Evolutionary conservation across 2,888 invertebrate genomes (phyloP).

Genomic region (Odontocerum albicorne): DNA sequence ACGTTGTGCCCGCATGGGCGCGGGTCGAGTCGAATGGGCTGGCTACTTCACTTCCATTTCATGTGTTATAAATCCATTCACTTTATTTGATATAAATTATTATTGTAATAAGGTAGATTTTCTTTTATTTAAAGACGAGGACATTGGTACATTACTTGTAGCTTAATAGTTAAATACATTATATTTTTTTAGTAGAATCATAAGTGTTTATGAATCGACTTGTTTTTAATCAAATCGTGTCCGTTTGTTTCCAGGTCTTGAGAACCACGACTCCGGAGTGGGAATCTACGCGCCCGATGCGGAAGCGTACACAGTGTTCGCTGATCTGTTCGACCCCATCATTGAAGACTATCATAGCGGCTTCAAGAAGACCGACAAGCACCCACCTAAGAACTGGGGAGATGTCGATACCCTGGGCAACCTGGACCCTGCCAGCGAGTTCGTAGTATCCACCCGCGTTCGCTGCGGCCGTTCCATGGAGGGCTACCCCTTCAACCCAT

Average conservation of each 20-base stretch:
- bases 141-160: too few species aligned
- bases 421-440: slow-evolving; percentile 89
- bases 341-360: slow-evolving; percentile 97
- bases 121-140: too few species aligned
- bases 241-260: slow-evolving; percentile 68
- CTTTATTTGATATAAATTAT: too few species aligned
- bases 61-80: too few species aligned
- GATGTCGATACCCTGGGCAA: slow-evolving; percentile 88
- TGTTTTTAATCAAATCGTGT: neutral
- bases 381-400: slow-evolving; percentile 93
- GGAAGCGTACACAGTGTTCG: slow-evolving; percentile 90
- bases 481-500: slow-evolving; percentile 98
- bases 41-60: too few species aligned
- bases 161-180: too few species aligned
- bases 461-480: slow-evolving; percentile 94
- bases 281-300: slow-evolving; percentile 98
- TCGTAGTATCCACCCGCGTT: slow-evolving; percentile 93
- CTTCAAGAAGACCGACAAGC: slow-evolving; percentile 92
- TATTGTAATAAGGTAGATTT: too few species aligned
- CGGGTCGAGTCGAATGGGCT: too few species aligned
- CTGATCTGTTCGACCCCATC: slow-evolving; percentile 94
- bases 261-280: slow-evolving; percentile 95
- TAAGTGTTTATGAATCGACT: too few species aligned
- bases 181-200: too few species aligned
- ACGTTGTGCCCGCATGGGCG: too few species aligned